A percentile compares a stretch with the other conserved stretches of the same genome.
These are phyloP conservation scores for Gobiocypris rarus DNA, from an alignment of 2,113 vertebrate species.

Conservation along the genomic window DNA sequence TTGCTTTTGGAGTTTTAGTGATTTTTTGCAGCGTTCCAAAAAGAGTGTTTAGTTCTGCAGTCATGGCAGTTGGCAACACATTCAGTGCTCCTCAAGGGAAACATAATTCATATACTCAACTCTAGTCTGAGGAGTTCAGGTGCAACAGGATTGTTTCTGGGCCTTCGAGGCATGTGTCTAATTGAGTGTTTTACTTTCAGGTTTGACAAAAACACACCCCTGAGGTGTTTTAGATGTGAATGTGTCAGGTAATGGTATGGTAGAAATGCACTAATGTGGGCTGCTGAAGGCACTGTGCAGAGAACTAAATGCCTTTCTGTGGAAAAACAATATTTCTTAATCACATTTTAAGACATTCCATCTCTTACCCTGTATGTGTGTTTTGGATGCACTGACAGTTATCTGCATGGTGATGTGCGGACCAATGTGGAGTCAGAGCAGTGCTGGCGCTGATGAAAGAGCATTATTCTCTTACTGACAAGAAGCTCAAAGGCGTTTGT, in stretches of 20 bases:
- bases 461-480: constrained; percentile 36
- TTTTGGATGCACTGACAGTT: constrained; percentile 15
- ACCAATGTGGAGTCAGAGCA: not conserved
- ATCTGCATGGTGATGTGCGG: constrained; percentile 12
- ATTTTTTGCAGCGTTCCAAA: not conserved
- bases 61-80: not conserved
- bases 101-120: not conserved
- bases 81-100: not conserved
- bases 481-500: constrained; percentile 37
- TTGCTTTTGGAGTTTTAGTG: not conserved
- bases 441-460: constrained; percentile 27
- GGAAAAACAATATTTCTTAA: constrained; percentile 11
- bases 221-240: constrained; percentile 76
- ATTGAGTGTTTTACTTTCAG: constrained; percentile 49
- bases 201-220: constrained; percentile 60
- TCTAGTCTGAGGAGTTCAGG: constrained; percentile 10
- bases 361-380: not conserved
- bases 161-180: constrained; percentile 57
- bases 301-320: constrained; percentile 7
- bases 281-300: constrained; percentile 43
- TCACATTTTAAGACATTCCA: not conserved
- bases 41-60: not conserved
- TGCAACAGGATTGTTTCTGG: constrained; percentile 13
- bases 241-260: constrained; percentile 76
- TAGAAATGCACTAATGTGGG: constrained; percentile 72